A percentile compares a stretch with the other conserved stretches of the same genome.
Evolutionary conservation across 2,797 vertebrate species (phyloP).

Genomic region (Capromys pilorides): DNA sequence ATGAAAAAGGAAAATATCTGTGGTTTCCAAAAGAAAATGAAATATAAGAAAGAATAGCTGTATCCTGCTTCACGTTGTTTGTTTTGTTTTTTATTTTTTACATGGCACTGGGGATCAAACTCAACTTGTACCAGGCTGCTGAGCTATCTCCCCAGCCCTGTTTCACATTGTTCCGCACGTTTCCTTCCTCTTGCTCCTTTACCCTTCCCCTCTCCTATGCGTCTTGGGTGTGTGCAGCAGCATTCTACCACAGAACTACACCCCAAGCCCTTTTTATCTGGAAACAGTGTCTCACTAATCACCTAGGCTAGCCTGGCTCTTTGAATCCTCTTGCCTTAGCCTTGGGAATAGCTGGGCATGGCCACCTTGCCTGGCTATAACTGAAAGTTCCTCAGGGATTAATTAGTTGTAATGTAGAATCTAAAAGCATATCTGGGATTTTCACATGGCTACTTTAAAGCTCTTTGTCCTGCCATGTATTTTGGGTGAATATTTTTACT

Average conservation of each 20-base stretch:
- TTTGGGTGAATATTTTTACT: background rate
- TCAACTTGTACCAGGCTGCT: too few species aligned
- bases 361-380: background rate
- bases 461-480: background rate
- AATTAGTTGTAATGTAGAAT: background rate
- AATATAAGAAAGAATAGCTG: background rate
- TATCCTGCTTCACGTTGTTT: too few species aligned
- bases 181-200: background rate
- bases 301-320: background rate
- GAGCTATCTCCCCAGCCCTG: too few species aligned
- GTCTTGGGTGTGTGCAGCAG: background rate
- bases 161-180: background rate
- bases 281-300: background rate
- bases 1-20: background rate
- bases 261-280: background rate
- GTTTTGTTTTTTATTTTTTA: too few species aligned
- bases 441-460: background rate
- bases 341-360: background rate
- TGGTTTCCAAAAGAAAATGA: background rate
- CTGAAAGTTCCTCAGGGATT: conserved; percentile 23
- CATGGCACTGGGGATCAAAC: too few species aligned
- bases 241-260: background rate
- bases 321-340: background rate
- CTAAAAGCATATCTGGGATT: background rate
- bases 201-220: background rate